Base-by-base conservation (phyloP, 2,113 vertebrate genomes). In the Anoura caudifer region DNA sequence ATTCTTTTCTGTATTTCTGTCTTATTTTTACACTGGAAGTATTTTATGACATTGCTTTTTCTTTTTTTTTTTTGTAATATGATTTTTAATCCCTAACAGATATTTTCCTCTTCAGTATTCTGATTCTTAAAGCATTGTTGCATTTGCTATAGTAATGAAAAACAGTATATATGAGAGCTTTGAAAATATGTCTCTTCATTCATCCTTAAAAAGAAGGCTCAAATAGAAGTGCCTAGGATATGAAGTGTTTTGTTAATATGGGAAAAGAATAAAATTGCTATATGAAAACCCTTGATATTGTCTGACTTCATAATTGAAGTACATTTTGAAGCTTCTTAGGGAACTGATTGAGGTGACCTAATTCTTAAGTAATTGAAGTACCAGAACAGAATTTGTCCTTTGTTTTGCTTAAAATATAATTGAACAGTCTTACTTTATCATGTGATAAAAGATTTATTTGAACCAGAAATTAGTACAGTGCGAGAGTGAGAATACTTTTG, bases 301-400 rank as follows among this genome's bases (percentile, higher is more conserved):
- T 95, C 95, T 98, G 59, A 54, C 93, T 97, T 98, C 97, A 70
- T 98, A 97, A 98, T 97, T 94, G 97, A 98, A 97, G 83, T 84
- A 97, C 90, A 92, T 93, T 97, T 47, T 92, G 81, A 97, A 93
- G 79, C 88, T 96, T 96, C 90, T 80, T 92, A 95, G 94, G 93
- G 97, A 98, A 94, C 95, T 96, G 95, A 95, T 79, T 59, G 90
- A 92, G 89, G 52, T 98, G 97, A 98, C 98, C 98, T 97, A 87
- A 96, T 97, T 97, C 90, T 97, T 97, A 98, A 98, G 97, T 98
- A 97, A 97, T 70, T 79, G 77, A 97, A 96, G 80, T 75, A 69
- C 76, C 45, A 72, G 50, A 76, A 87, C 43, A 45, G 59, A 95
- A 56, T 61, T 89, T 95, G 92, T 59, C 22, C 43, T 95, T 91